Percentiles rank a stretch among this genome's conserved stretches.
These are phyloP conservation scores for Lucifuga dentata DNA, from an alignment of 2,113 vertebrate species.

Conservation along the genomic window DNA sequence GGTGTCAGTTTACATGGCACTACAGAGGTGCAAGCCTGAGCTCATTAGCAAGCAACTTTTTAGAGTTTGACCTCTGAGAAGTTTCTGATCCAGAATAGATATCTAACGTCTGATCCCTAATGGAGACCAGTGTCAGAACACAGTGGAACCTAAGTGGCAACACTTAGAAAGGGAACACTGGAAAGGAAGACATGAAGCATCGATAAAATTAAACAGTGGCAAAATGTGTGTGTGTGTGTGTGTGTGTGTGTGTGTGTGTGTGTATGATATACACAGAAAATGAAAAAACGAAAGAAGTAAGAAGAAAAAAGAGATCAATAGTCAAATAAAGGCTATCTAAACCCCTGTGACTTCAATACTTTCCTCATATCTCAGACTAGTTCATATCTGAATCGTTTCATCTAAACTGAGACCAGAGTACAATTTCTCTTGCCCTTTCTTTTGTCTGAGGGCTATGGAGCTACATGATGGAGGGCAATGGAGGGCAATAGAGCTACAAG, in stretches of 20 bases:
- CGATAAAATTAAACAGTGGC: constrained; percentile 18
- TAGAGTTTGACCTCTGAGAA: constrained; percentile 41
- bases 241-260: constrained; percentile 22
- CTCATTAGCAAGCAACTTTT: constrained; percentile 44
- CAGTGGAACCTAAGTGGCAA: constrained; percentile 4
- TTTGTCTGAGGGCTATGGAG: constrained; percentile 39
- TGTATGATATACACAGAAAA: constrained; percentile 33
- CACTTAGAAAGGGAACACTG: neutral
- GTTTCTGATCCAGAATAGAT: constrained; percentile 32
- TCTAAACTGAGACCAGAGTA: constrained; percentile 55
- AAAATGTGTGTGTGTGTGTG: constrained; percentile 16
- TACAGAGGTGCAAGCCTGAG: constrained; percentile 35
- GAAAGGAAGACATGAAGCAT: neutral
- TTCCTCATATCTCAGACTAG: constrained; percentile 52
- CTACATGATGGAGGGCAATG: neutral
- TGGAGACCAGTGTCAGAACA: constrained; percentile 15
- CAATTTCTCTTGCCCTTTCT: constrained; percentile 26
- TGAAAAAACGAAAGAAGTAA: constrained; percentile 34
- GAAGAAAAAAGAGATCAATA: constrained; percentile 65
- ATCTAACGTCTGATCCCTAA: constrained; percentile 51
- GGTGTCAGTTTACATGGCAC: constrained; percentile 11
- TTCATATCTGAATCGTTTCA: constrained; percentile 63
- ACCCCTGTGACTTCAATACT: constrained; percentile 44
- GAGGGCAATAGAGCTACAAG: constrained; percentile 12
- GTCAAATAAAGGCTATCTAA: constrained; percentile 56